These are phyloP conservation scores for Drosophila hamatofila DNA, from an alignment of 2,888 invertebrate genomes.

Conservation along the genomic window DNA sequence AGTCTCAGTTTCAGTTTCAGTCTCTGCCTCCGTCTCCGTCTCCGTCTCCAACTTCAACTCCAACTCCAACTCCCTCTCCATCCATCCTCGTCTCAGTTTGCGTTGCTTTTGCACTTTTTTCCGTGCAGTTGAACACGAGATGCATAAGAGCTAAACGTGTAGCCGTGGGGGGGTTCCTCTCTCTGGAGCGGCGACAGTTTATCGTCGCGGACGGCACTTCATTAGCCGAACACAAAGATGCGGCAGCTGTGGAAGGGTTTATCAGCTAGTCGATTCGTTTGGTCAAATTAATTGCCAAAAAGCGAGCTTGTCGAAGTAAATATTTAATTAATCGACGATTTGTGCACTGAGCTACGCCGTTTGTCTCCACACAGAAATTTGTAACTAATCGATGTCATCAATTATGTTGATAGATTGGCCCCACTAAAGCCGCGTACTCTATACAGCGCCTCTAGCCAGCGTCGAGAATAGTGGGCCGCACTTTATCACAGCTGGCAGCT, in stretches of 20 bases:
- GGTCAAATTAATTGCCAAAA: slow-evolving; percentile 69
- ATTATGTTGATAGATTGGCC: slow-evolving; percentile 84
- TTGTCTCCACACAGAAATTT: slow-evolving; percentile 62
- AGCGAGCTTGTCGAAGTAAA: slow-evolving; percentile 59
- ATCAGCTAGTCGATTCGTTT: slow-evolving; percentile 54
- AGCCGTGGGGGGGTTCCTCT: not conserved
- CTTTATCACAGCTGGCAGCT: slow-evolving; percentile 80
- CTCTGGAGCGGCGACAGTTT: slow-evolving; percentile 25
- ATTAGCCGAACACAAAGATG: slow-evolving; percentile 68
- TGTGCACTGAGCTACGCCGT: slow-evolving; percentile 78
- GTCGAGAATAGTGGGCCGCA: slow-evolving; percentile 40
- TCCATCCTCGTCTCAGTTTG: not conserved
- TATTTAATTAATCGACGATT: slow-evolving; percentile 83
- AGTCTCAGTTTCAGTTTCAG: not conserved
- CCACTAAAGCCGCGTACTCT: slow-evolving; percentile 63
- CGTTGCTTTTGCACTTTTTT: slow-evolving; percentile 68
- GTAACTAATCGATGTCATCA: slow-evolving; percentile 84
- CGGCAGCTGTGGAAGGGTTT: slow-evolving; percentile 48
- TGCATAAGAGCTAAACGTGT: slow-evolving; percentile 71
- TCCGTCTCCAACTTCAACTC: not conserved
- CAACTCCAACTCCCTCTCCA: slow-evolving; percentile 1
- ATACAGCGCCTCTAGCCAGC: slow-evolving; percentile 23
- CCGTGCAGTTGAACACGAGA: slow-evolving; percentile 83
- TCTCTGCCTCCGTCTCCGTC: slow-evolving; percentile 1
- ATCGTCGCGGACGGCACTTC: slow-evolving; percentile 59